Percentiles rank a stretch among this genome's conserved stretches.
Evolutionary conservation across 1,140 invertebrate genomes (phyloP).

Genomic region (Drosophila obscura): DNA sequence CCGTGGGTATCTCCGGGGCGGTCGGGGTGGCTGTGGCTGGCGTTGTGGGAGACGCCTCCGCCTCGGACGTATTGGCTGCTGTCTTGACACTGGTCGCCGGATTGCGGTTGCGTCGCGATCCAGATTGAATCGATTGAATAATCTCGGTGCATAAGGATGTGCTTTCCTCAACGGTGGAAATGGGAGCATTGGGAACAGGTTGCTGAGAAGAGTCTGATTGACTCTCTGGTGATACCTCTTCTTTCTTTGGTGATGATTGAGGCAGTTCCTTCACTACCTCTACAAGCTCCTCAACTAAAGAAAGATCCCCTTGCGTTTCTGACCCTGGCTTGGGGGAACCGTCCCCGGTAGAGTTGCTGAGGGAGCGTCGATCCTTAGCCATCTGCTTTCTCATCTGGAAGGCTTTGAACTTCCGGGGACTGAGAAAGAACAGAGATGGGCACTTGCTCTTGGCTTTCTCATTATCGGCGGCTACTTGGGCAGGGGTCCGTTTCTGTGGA

Average conservation of each 20-base stretch:
- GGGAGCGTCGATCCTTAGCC: constrained; percentile 65
- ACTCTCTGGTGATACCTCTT: too few species aligned
- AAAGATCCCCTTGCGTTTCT: too few species aligned
- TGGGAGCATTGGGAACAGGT: too few species aligned
- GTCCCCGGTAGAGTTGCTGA: constrained; percentile 39
- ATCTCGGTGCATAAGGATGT: not conserved
- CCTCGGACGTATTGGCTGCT: not conserved
- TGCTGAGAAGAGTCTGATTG: too few species aligned
- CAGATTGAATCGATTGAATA: not conserved
- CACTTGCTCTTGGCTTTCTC: constrained; percentile 14
- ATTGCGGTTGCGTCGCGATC: constrained; percentile 40
- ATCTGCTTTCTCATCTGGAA: constrained; percentile 57
- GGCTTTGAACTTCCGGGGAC: constrained; percentile 54
- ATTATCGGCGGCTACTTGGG: not conserved
- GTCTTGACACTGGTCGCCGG: constrained; percentile 26
- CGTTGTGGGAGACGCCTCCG: not conserved
- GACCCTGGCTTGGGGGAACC: constrained; percentile 25
- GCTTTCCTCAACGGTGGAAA: not conserved
- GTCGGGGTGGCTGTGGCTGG: constrained; percentile 4
- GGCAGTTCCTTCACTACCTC: too few species aligned
- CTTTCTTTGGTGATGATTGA: too few species aligned
- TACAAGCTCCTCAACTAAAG: too few species aligned
- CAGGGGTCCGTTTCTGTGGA: constrained; percentile 24
- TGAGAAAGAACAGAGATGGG: constrained; percentile 7
- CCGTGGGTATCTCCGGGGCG: not conserved